A percentile compares a stretch with the other conserved stretches of the same genome.
Evolutionary conservation across 2,113 vertebrate genomes (phyloP).

Genomic region (Sebastes schlegelii): DNA sequence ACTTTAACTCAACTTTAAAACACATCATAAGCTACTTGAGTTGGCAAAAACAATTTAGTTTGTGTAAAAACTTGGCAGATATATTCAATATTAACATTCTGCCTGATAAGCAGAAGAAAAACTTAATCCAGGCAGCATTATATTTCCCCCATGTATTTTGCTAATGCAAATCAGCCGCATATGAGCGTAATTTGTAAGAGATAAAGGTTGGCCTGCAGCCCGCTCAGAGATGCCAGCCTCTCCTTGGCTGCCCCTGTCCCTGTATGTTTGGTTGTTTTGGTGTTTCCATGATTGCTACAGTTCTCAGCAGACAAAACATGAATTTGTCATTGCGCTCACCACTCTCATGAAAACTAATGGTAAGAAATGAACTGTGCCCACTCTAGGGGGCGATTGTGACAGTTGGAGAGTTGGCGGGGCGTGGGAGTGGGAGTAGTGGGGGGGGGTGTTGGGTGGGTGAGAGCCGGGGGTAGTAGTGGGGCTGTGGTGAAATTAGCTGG

Average conservation of each 20-base stretch:
- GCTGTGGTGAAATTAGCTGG: slow-evolving; percentile 83
- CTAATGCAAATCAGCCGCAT: slow-evolving; percentile 39
- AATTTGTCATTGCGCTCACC: slow-evolving; percentile 86
- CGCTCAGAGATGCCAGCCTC: slow-evolving; percentile 27
- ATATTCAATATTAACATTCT: neutral
- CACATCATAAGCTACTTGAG: neutral
- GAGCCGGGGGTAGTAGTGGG: neutral
- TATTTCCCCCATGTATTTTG: slow-evolving; percentile 17
- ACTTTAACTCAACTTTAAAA: slow-evolving; percentile 13
- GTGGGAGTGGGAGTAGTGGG: slow-evolving; percentile 32
- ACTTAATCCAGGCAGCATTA: neutral
- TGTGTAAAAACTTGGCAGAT: slow-evolving; percentile 1
- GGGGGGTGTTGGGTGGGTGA: neutral
- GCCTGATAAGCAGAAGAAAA: slow-evolving; percentile 24
- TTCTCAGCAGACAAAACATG: slow-evolving; percentile 88
- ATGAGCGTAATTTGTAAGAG: slow-evolving; percentile 20
- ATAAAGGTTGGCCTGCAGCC: slow-evolving; percentile 39
- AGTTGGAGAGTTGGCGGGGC: slow-evolving; percentile 49
- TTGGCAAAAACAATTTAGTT: slow-evolving; percentile 11
- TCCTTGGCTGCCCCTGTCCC: neutral
- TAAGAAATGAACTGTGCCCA: slow-evolving; percentile 86
- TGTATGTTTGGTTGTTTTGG: slow-evolving; percentile 87
- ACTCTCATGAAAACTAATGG: slow-evolving; percentile 82
- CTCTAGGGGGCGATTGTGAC: slow-evolving; percentile 77
- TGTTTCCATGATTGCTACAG: slow-evolving; percentile 84